These are phyloP conservation scores for Lasioglossum vierecki DNA, from an alignment of 2,888 invertebrate genomes.

Conservation along the genomic window DNA sequence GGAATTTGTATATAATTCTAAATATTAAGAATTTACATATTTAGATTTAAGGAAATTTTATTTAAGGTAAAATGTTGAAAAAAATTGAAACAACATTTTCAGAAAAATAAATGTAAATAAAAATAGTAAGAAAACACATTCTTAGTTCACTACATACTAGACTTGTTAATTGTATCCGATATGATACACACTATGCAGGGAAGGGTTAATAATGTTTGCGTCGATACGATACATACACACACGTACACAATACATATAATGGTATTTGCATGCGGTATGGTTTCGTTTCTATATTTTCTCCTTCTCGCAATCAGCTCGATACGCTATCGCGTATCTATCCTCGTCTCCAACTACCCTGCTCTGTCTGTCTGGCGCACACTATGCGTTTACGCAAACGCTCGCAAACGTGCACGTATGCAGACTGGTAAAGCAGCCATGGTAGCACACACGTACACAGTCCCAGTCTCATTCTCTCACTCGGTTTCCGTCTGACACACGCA, in stretches of 20 bases:
- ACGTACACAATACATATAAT: neutral
- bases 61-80: too few relatives aligned
- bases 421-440: neutral
- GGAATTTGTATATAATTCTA: too few relatives aligned
- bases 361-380: neutral
- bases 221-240: too few relatives aligned
- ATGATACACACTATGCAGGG: too few relatives aligned
- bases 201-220: too few relatives aligned
- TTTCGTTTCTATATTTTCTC: slow-evolving; percentile 21
- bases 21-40: too few relatives aligned
- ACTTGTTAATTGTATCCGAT: too few relatives aligned
- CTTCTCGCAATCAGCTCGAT: slow-evolving; percentile 33
- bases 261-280: slow-evolving; percentile 8
- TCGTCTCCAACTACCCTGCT: neutral
- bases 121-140: too few relatives aligned
- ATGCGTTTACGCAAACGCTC: slow-evolving; percentile 44
- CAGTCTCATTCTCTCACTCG: slow-evolving; percentile 48
- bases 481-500: slow-evolving; percentile 52
- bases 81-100: too few relatives aligned
- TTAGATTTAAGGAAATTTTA: too few relatives aligned
- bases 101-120: too few relatives aligned
- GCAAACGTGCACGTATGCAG: slow-evolving; percentile 53
- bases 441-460: slow-evolving; percentile 6
- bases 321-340: slow-evolving; percentile 32
- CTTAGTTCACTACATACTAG: too few relatives aligned